Evolutionary conservation across 2,888 invertebrate genomes (phyloP).

Genomic region (Amorpha juglandis): DNA sequence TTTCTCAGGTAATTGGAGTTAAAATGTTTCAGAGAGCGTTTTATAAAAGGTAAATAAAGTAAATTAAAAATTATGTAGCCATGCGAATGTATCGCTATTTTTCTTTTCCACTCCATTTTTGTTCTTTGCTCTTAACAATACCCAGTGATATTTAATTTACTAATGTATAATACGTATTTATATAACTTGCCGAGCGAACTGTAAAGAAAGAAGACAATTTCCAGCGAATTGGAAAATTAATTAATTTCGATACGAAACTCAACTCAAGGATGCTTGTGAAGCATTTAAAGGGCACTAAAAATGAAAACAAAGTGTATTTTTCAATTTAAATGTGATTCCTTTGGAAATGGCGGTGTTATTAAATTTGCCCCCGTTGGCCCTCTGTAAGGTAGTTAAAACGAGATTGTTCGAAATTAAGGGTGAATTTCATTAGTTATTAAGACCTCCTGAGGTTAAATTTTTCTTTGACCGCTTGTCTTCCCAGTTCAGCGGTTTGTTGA

Average conservation of each 20-base stretch:
- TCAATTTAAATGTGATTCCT: slow-evolving; percentile 21
- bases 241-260: slow-evolving; percentile 26
- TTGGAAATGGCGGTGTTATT: slow-evolving; percentile 30
- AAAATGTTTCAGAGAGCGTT: slow-evolving; percentile 23
- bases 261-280: slow-evolving; percentile 26
- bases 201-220: slow-evolving; percentile 10
- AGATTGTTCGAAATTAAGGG: slow-evolving; percentile 1
- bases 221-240: slow-evolving; percentile 18
- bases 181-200: slow-evolving; percentile 24
- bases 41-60: slow-evolving; percentile 33
- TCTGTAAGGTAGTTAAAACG: neutral
- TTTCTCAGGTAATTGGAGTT: slow-evolving; percentile 40
- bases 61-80: slow-evolving; percentile 22
- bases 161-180: slow-evolving; percentile 16
- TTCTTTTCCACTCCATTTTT: slow-evolving; percentile 12
- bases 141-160: slow-evolving; percentile 13
- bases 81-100: slow-evolving; percentile 24
- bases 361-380: slow-evolving; percentile 27
- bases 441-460: neutral
- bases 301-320: slow-evolving; percentile 26
- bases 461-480: slow-evolving; percentile 9
- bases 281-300: slow-evolving; percentile 29
- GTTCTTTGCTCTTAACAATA: slow-evolving; percentile 8
- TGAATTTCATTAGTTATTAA: slow-evolving; percentile 24
- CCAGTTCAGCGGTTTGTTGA: neutral